These are phyloP conservation scores for Siniperca chuatsi DNA, from an alignment of 2,113 vertebrate species.

Conservation along the genomic window DNA sequence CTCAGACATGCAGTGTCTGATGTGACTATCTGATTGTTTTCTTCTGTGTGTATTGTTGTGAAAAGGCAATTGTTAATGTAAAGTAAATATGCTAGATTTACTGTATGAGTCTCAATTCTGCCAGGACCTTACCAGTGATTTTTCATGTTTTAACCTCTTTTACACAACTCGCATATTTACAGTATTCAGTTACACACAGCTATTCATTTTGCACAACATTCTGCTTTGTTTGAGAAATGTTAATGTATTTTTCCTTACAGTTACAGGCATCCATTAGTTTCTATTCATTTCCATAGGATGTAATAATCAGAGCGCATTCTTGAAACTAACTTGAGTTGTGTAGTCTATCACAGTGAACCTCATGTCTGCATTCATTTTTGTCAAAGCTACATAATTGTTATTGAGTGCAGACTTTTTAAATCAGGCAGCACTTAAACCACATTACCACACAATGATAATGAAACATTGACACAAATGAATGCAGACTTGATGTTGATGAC, in stretches of 20 bases:
- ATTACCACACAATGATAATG: not conserved
- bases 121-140: not conserved
- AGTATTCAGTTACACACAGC: not conserved
- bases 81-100: not conserved
- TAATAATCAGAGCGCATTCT: not conserved
- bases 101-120: not conserved
- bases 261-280: not conserved
- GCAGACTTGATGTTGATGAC: constrained; percentile 7
- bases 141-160: not conserved
- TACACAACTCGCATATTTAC: not conserved
- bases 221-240: not conserved
- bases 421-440: constrained; percentile 10
- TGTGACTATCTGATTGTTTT: not conserved
- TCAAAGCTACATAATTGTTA: not conserved
- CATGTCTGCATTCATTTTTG: not conserved
- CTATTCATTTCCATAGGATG: not conserved
- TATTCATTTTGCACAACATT: not conserved
- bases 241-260: not conserved
- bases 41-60: not conserved
- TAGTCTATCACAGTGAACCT: constrained; percentile 5
- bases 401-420: not conserved
- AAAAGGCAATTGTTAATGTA: not conserved
- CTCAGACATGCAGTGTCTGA: not conserved
- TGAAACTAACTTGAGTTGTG: constrained; percentile 1
- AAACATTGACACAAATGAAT: not conserved